Conservation (phyloP, 2,797 vertebrate genomes). For the Ciconia nigra region DNA sequence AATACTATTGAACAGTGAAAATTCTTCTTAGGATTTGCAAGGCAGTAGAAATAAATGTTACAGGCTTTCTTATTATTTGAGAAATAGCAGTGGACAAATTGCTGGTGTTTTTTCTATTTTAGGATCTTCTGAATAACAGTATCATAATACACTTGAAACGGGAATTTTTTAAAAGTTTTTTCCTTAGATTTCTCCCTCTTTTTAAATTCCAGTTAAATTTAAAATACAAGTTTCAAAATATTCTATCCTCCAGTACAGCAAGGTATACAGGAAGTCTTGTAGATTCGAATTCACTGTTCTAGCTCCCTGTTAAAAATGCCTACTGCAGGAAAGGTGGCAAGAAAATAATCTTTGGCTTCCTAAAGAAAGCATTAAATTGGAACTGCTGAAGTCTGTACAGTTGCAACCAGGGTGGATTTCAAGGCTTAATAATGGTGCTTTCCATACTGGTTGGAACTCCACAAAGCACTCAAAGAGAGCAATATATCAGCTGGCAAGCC, state of each 20-base stretch:
- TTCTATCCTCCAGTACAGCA: not conserved
- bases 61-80: not conserved
- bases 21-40: not conserved
- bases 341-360: not conserved
- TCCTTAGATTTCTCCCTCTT: not conserved
- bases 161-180: not conserved
- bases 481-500: not conserved
- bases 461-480: not conserved
- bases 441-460: not conserved
- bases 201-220: not conserved
- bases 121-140: not conserved
- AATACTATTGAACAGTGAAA: not conserved
- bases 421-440: not conserved
- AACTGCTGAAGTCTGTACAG: not conserved
- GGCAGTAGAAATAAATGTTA: not conserved
- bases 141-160: not conserved
- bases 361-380: not conserved
- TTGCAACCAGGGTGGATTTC: not conserved
- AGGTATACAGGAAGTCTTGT: not conserved
- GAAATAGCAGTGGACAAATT: not conserved
- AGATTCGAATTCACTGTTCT: not conserved
- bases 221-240: not conserved
- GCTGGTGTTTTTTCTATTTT: not conserved
- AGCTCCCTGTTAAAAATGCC: not conserved
- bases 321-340: not conserved